A percentile compares a stretch with the other conserved stretches of the same genome.
These are phyloP conservation scores for Bubo bubo DNA, from an alignment of 2,113 vertebrate species.

Conservation along the genomic window DNA sequence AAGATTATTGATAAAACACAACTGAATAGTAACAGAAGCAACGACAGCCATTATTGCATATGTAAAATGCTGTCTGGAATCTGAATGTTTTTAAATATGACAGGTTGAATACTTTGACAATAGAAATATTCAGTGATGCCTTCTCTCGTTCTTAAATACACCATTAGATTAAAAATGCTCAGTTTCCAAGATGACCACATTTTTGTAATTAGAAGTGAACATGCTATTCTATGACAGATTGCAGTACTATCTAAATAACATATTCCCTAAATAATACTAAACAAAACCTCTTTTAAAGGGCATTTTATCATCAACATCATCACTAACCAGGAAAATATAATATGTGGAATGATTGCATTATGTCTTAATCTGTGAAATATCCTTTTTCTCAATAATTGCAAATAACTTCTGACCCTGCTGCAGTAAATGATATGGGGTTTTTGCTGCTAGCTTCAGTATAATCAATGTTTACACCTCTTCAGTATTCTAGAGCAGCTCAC, in stretches of 20 bases:
- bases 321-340: background rate
- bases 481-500: background rate
- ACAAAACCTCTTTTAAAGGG: background rate
- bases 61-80: background rate
- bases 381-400: background rate
- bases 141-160: background rate
- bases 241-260: background rate
- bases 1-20: conserved; percentile 12
- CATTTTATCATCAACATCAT: background rate
- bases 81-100: background rate
- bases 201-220: background rate
- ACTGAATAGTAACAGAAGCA: background rate
- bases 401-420: background rate
- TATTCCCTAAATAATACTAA: background rate
- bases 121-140: background rate
- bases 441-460: background rate
- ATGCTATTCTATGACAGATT: background rate
- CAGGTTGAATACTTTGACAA: background rate
- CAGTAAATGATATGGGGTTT: rapidly evolving
- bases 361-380: background rate
- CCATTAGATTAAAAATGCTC: background rate
- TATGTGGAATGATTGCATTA: background rate
- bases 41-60: background rate
- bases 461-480: background rate
- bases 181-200: background rate